A percentile compares a stretch with the other conserved stretches of the same genome.
These are phyloP conservation scores for Dipodomys spectabilis DNA, from an alignment of 2,113 vertebrate species.

Conservation along the genomic window DNA sequence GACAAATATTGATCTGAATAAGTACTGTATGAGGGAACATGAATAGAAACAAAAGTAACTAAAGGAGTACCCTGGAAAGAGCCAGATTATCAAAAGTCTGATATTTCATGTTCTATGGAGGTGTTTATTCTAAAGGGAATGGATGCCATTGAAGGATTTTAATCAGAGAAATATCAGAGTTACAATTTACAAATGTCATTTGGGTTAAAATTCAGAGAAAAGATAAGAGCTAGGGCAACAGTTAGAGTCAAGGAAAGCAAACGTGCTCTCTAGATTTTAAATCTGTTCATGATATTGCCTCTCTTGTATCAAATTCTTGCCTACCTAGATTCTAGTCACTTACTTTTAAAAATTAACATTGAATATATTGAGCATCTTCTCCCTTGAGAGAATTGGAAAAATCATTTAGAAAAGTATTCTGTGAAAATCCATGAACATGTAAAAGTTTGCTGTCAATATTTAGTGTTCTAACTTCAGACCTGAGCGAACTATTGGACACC, in stretches of 20 bases:
- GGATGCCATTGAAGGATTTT: too few relatives aligned
- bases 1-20: too few relatives aligned
- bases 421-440: conserved; percentile 49
- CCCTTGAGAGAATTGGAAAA: conserved; percentile 19
- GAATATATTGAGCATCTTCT: not conserved
- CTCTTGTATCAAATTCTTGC: not conserved
- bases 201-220: not conserved
- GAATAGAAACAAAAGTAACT: too few relatives aligned
- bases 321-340: not conserved
- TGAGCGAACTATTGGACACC: not conserved
- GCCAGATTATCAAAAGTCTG: too few relatives aligned
- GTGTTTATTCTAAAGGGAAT: too few relatives aligned
- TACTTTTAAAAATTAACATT: not conserved
- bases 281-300: not conserved
- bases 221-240: not conserved
- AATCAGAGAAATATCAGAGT: not conserved
- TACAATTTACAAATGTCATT: not conserved
- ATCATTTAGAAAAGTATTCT: conserved; percentile 19
- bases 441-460: conserved; percentile 10
- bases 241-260: not conserved
- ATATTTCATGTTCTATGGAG: too few relatives aligned
- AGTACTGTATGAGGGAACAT: too few relatives aligned
- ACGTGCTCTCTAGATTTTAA: not conserved
- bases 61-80: too few relatives aligned
- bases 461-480: not conserved